Conservation (phyloP, 2,113 vertebrate genomes). For the Perca fluviatilis region DNA sequence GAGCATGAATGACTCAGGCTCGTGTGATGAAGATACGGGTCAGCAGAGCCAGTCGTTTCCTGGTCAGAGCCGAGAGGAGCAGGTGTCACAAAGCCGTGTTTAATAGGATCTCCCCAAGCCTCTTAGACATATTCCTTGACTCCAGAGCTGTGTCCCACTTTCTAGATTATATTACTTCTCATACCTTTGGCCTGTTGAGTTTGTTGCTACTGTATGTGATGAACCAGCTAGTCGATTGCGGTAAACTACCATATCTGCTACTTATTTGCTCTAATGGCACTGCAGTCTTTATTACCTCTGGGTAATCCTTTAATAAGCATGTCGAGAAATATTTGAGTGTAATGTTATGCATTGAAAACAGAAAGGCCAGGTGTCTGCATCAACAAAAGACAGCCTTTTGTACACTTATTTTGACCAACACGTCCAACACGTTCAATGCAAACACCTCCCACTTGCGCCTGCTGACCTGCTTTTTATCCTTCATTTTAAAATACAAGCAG, state of each 20-base stretch:
- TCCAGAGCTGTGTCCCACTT: slow-evolving; percentile 77
- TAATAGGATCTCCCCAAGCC: slow-evolving; percentile 82
- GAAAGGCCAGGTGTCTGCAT: slow-evolving; percentile 22
- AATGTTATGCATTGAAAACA: slow-evolving; percentile 21
- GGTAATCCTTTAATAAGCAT: neutral
- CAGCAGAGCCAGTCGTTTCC: slow-evolving; percentile 43
- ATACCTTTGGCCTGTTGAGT: slow-evolving; percentile 24
- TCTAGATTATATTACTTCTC: slow-evolving; percentile 37
- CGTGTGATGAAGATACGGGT: slow-evolving; percentile 49
- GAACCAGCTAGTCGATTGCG: slow-evolving; percentile 8
- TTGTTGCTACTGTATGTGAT: slow-evolving; percentile 30
- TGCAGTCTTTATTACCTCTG: slow-evolving; percentile 25
- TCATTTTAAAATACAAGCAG: slow-evolving; percentile 10
- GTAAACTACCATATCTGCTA: slow-evolving; percentile 17
- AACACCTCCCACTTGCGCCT: slow-evolving; percentile 30
- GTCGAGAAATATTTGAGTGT: slow-evolving; percentile 1
- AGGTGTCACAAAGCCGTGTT: slow-evolving; percentile 76
- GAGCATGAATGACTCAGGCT: neutral
- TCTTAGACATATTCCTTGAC: slow-evolving; percentile 76
- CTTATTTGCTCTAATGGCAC: slow-evolving; percentile 30
- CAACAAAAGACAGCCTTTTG: slow-evolving; percentile 15
- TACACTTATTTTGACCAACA: neutral
- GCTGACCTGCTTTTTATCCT: slow-evolving; percentile 40
- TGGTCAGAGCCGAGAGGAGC: slow-evolving; percentile 63
- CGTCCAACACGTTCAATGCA: slow-evolving; percentile 9